phyloP scores from a whole-genome alignment of 2,113 vertebrate species.

The Myotis lucifugus region DNA sequence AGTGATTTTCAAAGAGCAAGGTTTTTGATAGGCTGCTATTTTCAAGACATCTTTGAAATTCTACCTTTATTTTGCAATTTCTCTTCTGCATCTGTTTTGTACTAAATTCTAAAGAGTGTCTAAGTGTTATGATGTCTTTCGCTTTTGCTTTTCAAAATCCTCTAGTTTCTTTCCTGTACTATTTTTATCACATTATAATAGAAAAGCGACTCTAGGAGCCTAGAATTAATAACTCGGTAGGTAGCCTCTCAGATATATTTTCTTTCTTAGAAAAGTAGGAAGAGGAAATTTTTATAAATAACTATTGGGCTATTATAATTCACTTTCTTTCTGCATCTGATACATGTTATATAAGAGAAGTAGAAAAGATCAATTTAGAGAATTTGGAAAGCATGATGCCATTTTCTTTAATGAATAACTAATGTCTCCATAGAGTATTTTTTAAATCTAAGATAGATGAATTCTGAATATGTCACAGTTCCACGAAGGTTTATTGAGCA shows the following conservation, averaged over 20 bases:
- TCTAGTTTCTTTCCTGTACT: conserved; percentile 38
- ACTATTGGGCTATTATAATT: neutral
- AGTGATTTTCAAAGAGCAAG: conserved; percentile 47
- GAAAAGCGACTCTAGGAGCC: conserved; percentile 2
- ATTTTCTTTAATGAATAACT: conserved; percentile 11
- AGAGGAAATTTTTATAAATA: conserved; percentile 33
- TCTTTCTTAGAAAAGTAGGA: neutral
- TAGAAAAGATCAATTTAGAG: neutral
- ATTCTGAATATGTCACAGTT: conserved; percentile 7
- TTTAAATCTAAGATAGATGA: neutral
- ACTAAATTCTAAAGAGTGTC: conserved; percentile 62
- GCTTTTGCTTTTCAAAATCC: conserved; percentile 62
- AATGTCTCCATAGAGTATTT: neutral
- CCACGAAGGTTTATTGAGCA: neutral
- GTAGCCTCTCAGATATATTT: conserved; percentile 35
- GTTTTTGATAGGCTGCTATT: conserved; percentile 62
- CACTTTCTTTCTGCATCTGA: conserved; percentile 26
- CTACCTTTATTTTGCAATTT: conserved; percentile 50
- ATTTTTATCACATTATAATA: conserved; percentile 58
- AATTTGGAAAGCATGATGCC: neutral
- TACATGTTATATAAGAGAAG: neutral
- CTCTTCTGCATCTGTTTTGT: conserved; percentile 63
- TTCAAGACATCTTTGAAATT: conserved; percentile 62
- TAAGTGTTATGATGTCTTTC: conserved; percentile 59
- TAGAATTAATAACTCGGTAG: conserved; percentile 57